These are phyloP conservation scores for Bungarus multicinctus DNA, from an alignment of 2,113 vertebrate genomes.

Conservation along the genomic window DNA sequence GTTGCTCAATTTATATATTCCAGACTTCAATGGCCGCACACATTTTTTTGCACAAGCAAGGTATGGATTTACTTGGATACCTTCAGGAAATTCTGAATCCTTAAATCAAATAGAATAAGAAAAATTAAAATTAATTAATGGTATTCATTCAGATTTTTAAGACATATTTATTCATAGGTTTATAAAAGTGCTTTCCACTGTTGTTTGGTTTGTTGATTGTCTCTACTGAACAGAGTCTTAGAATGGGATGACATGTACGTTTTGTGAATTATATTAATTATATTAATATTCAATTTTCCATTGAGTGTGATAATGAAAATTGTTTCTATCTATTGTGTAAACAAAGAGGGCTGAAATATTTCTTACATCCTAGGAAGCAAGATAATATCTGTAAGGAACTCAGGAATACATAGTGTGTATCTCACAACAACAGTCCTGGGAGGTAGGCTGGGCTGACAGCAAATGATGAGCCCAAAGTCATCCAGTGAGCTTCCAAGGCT, in stretches of 20 bases:
- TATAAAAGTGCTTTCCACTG: slow-evolving; percentile 45
- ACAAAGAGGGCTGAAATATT: not conserved
- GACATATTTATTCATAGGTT: slow-evolving; percentile 55
- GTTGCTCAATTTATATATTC: slow-evolving; percentile 60
- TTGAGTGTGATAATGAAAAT: not conserved
- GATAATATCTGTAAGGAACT: not conserved
- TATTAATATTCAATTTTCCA: not conserved
- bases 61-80: slow-evolving; percentile 47
- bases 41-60: slow-evolving; percentile 47
- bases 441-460: not conserved
- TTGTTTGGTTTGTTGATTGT: not conserved
- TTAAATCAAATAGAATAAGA: slow-evolving; percentile 29
- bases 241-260: not conserved
- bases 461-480: not conserved
- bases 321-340: not conserved
- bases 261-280: not conserved
- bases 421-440: not conserved
- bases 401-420: not conserved
- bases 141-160: slow-evolving; percentile 53
- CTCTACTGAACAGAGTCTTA: not conserved
- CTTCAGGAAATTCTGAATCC: slow-evolving; percentile 73
- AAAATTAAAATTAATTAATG: slow-evolving; percentile 47
- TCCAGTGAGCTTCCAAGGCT: not conserved
- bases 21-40: slow-evolving; percentile 42
- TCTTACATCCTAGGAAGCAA: not conserved